phyloP scores from a whole-genome alignment of 2,888 invertebrate species.

The Anagyrus pseudococci region DNA sequence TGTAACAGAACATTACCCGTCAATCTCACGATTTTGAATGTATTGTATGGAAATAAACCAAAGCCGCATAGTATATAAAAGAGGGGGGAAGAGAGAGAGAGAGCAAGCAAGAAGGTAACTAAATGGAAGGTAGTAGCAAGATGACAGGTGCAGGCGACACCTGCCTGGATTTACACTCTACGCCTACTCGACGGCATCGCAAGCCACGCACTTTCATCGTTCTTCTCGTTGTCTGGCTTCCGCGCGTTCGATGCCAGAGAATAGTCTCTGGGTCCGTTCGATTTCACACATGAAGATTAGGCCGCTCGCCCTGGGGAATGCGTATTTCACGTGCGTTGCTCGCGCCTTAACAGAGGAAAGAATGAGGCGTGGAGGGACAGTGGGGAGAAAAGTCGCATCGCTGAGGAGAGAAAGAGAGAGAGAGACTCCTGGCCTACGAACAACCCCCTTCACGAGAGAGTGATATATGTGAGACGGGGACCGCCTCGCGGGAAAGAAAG shows the following conservation, averaged over 20 bases:
- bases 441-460: constrained; percentile 48
- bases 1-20: too few relatives aligned
- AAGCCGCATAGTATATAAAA: too few relatives aligned
- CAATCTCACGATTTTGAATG: too few relatives aligned
- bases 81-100: background rate
- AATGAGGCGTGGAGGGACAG: constrained; percentile 3
- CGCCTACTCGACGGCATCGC: background rate
- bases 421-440: constrained; percentile 40
- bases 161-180: constrained; percentile 48
- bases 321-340: background rate
- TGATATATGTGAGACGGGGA: constrained; percentile 57
- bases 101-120: background rate
- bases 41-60: too few relatives aligned
- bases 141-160: constrained; percentile 51
- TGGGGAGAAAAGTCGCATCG: background rate
- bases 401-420: background rate
- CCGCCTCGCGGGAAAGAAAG: constrained; percentile 51
- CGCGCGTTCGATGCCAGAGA: too few relatives aligned
- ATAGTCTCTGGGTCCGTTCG: background rate
- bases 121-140: constrained; percentile 11
- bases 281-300: constrained; percentile 13
- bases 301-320: background rate
- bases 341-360: background rate
- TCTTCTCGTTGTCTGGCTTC: too few relatives aligned
- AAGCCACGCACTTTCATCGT: background rate